Base-by-base conservation (phyloP, 2,888 invertebrate genomes). In the Spodoptera exigua region DNA sequence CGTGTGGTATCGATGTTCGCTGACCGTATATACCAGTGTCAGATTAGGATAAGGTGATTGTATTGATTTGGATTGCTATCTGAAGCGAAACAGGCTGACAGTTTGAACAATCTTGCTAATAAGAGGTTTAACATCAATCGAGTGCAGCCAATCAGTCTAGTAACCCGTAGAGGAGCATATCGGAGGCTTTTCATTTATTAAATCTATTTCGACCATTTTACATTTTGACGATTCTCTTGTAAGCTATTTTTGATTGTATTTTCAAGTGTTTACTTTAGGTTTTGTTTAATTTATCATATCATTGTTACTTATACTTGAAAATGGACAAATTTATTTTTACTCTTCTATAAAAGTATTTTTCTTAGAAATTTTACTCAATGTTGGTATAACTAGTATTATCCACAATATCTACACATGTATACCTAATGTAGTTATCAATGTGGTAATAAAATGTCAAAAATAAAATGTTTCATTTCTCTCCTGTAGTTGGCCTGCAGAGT, bases 201-300 rank as follows among this genome's bases (percentile, higher is more conserved):
- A 40, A 39, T 17, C 37, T 55, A 39, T 60, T 69, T 52, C 54
- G 54, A 48, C 44, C 14, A 41, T 11, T 43, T 55, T 44, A 55
- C 37, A 51, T 59, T n/a, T 43, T 9, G 45, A 53, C 34, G 40
- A 70, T 64, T 40, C 43, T 51, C 66, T 70, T 63, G 70, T 63
- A 66, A 66, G 66, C 70, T 70, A 57, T 72, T 66, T 66, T 66
- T 43, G 46, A 68, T 68, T 65, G 61, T 71, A 60, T 51, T 68
- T 53, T 53, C 71, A 64, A 57, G 64, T 56, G 51, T 57, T 44
- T 35, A 49, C 9, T 45, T 59, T 45, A 47, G n/a, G n/a, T 66
- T 68, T 13, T 1, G n/a, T 44, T 52, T 59, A 32, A 40, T 59
- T 65, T 70, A 44, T 49, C 60, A 69, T 69, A 71, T 66, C 67